Evolutionary conservation across 37 sponge, comb jelly and placozoan species (phyloP).

Genomic region (Cladorhizidae sp.): DNA sequence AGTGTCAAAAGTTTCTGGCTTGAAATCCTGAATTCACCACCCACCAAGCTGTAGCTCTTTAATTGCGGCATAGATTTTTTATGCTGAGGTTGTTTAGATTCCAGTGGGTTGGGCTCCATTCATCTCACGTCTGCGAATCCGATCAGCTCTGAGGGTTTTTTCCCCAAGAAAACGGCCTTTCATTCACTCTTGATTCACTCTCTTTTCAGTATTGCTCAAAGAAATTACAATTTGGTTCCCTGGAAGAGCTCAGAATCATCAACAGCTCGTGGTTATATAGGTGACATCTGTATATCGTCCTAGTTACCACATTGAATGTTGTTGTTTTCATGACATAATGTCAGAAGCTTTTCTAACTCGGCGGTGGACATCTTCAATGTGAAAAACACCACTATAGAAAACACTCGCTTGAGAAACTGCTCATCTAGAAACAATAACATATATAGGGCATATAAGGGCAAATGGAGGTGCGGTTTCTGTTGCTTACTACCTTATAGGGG

Average conservation of each 20-base stretch:
- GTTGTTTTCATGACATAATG: background rate
- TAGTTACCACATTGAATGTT: background rate
- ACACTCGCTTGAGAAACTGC: constrained; percentile 23
- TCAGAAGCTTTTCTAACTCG: constrained; percentile 31
- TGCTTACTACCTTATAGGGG: constrained; percentile 2
- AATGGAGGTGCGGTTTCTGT: constrained; percentile 52
- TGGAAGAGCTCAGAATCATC: constrained; percentile 38
- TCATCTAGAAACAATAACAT: background rate
- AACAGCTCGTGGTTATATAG: constrained; percentile 54
- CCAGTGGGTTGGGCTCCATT: too few species aligned
- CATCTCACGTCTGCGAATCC: too few species aligned
- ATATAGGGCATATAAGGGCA: constrained; percentile 21
- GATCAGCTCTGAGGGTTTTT: too few species aligned
- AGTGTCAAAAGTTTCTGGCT: too few species aligned
- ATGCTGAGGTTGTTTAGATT: too few species aligned
- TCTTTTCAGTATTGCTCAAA: constrained; percentile 28
- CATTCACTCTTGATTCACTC: constrained; percentile 12
- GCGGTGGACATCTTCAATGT: constrained; percentile 47
- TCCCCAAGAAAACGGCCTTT: background rate
- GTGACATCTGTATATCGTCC: background rate
- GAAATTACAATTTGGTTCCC: constrained; percentile 22
- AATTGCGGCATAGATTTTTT: too few species aligned
- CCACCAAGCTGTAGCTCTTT: too few species aligned
- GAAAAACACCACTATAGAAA: background rate
- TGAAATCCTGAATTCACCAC: too few species aligned